Percentiles rank a stretch among this genome's conserved stretches.
Evolutionary conservation across 2,113 vertebrate genomes (phyloP).

Genomic region (Neodontobutis hainanensis): DNA sequence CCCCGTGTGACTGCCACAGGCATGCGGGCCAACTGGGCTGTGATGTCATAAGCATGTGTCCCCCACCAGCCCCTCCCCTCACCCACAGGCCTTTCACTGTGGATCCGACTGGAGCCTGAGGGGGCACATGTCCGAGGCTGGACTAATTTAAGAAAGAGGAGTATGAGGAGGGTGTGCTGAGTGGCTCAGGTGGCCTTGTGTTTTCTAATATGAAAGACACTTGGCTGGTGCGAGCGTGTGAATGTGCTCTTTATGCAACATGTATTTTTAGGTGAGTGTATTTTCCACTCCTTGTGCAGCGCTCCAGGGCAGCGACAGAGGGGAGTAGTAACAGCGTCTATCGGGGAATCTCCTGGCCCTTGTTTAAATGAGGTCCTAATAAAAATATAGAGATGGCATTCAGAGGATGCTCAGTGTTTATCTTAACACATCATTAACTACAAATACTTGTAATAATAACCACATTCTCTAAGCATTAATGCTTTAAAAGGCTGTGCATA

Average conservation of each 20-base stretch:
- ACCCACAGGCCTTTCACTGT: background rate
- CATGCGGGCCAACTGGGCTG: slow-evolving; percentile 53
- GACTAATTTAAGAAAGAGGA: slow-evolving; percentile 35
- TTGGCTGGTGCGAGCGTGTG: slow-evolving; percentile 39
- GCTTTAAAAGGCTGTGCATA: slow-evolving; percentile 7
- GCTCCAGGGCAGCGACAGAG: slow-evolving; percentile 8
- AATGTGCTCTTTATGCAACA: slow-evolving; percentile 54
- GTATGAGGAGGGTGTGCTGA: slow-evolving; percentile 15
- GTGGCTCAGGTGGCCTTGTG: slow-evolving; percentile 70
- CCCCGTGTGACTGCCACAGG: slow-evolving; percentile 73
- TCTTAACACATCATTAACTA: background rate
- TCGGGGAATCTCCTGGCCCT: slow-evolving; percentile 44
- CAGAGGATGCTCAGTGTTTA: slow-evolving; percentile 1
- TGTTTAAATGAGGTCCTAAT: slow-evolving; percentile 3
- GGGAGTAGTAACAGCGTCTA: background rate
- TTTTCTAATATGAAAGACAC: slow-evolving; percentile 76
- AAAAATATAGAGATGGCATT: slow-evolving; percentile 10
- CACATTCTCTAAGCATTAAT: slow-evolving; percentile 8
- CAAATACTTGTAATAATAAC: slow-evolving; percentile 16
- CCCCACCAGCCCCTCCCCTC: background rate
- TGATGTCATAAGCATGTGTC: slow-evolving; percentile 67
- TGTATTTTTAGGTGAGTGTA: slow-evolving; percentile 77
- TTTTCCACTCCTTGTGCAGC: slow-evolving; percentile 82
- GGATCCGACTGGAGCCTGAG: slow-evolving; percentile 52
- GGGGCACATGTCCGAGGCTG: slow-evolving; percentile 31